Evolutionary conservation across 2,797 vertebrate genomes (phyloP).

Genomic region (Nasua narica): DNA sequence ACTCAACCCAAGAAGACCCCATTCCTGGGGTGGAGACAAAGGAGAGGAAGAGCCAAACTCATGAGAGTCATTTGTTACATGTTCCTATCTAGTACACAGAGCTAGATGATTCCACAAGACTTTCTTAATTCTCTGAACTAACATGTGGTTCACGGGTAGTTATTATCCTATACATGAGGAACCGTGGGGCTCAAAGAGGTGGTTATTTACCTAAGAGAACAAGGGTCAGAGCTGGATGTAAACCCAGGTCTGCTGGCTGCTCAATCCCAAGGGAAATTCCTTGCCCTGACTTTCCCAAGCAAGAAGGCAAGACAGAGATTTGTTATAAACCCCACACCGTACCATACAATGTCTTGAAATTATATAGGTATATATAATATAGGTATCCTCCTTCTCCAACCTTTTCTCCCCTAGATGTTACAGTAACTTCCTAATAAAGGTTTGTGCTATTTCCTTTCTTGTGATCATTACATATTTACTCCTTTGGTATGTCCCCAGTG

Average conservation of each 20-base stretch:
- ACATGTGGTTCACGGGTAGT: background rate
- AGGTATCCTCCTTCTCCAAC: background rate
- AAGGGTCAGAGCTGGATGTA: background rate
- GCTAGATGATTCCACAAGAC: background rate
- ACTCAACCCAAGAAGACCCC: background rate
- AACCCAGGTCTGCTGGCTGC: background rate
- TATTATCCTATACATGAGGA: background rate
- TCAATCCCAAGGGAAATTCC: background rate
- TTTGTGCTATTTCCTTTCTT: background rate
- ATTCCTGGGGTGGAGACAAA: background rate
- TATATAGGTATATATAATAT: background rate
- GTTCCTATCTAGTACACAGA: background rate
- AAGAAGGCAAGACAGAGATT: background rate
- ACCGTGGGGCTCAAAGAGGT: background rate
- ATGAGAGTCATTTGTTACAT: background rate
- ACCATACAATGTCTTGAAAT: background rate
- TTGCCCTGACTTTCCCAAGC: background rate
- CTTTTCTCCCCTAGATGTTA: background rate
- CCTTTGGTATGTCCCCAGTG: background rate
- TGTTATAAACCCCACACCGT: background rate
- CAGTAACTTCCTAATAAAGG: background rate
- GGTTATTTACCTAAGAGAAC: background rate
- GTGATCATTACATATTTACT: background rate
- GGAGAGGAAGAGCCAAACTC: background rate
- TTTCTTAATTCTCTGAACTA: background rate